Evolutionary conservation across 2,113 vertebrate species (phyloP), one percentile per base, ranked within the genome.

Genomic region (Embiotoca jacksoni): DNA sequence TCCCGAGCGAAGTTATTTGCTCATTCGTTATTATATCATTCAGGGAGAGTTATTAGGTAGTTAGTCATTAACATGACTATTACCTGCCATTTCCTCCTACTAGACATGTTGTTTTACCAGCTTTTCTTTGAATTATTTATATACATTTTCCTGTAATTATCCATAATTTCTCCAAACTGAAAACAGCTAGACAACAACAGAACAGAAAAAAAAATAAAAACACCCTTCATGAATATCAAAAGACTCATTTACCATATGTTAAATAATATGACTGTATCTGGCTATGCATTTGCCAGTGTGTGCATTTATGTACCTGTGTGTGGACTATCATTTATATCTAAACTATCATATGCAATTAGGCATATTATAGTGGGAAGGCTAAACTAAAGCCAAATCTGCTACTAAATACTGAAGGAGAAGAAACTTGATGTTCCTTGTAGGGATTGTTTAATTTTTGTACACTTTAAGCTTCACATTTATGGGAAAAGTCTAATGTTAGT

Each of bases 21-120:
- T 82, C 76, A 80, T 86, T 78, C 80, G 83, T 58, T 46, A 39
- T 66, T 64, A 53, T n/a, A 71, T 72, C 37, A 59, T 56, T 31
- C 72, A 55, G 63, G 23, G 53, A 76, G n/a, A 15, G 53, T 57
- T 85, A 62, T 57, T 30, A 63, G 75, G 79, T 30, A 23, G 23
- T 23, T 23, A 23, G 23, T 23, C 23, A 63, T 70, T 10, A 58
- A 4, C 55, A 81, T 70, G n/a, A 16, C 37, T 54, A 47, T 58
- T 39, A 58, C 23, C 52, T 46, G 35, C 31, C 46, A 36, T 50
- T 50, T 64, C 36, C n/a, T 71, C 2, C 54, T 57, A 36, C 7
- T n/a, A 35, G 7, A 52, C 49, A n/a, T 1, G 23, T 23, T 58
- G 15, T 62, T 62, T 62, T 15, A 59, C 35, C 53, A 35, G 23